Percentiles rank a stretch among this genome's conserved stretches.
phyloP scores from a whole-genome alignment of 2,113 vertebrate genomes.

The Archocentrus centrarchus region DNA sequence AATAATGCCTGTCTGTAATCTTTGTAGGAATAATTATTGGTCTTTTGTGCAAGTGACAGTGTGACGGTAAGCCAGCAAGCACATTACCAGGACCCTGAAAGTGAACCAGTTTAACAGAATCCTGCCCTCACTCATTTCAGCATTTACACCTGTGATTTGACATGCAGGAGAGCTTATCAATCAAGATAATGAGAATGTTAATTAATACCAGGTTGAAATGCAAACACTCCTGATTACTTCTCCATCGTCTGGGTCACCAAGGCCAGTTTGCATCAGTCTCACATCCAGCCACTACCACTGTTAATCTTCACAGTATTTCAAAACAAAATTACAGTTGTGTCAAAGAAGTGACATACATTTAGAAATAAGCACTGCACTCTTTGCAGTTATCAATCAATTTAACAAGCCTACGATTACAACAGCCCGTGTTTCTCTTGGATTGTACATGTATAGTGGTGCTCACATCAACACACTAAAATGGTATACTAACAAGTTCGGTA shows the following conservation, averaged over 20 bases:
- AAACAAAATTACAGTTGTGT: neutral
- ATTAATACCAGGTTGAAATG: neutral
- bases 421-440: neutral
- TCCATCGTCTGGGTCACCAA: conserved; percentile 1
- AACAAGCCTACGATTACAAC: neutral
- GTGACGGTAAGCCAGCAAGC: neutral
- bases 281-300: neutral
- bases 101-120: neutral
- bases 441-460: no score
- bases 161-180: neutral
- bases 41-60: neutral
- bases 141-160: neutral
- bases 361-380: neutral
- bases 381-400: neutral
- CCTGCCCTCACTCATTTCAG: neutral
- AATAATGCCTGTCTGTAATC: neutral
- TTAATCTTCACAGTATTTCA: neutral
- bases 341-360: neutral
- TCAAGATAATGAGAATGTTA: neutral
- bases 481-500: neutral
- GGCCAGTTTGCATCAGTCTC: neutral
- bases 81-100: neutral
- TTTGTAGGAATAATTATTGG: neutral
- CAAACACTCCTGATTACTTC: neutral
- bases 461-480: neutral